Evolutionary conservation across 2,113 vertebrate genomes (phyloP).

Genomic region (Bos indicus): DNA sequence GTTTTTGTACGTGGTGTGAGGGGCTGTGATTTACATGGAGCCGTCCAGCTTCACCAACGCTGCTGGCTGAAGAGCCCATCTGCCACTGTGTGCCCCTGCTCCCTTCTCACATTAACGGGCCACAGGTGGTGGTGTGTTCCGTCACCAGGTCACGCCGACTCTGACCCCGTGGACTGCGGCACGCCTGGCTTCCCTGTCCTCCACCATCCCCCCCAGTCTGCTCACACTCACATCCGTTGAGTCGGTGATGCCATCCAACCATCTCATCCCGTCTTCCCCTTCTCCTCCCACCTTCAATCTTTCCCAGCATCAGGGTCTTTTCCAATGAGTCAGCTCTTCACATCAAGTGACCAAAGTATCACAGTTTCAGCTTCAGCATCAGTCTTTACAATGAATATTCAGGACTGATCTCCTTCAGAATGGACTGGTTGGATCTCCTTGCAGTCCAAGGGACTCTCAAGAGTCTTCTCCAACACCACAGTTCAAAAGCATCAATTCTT

Average conservation of each 20-base stretch:
- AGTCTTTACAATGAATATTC: not conserved
- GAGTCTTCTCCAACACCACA: not conserved
- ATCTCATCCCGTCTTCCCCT: not conserved
- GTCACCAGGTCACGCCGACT: not conserved
- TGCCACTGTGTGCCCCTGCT: accelerated
- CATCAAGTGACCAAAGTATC: not conserved
- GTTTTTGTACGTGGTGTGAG: not conserved
- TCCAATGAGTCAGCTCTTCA: not conserved
- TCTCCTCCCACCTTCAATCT: not conserved
- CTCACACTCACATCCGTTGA: not conserved
- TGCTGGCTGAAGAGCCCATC: not conserved
- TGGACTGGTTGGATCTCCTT: not conserved
- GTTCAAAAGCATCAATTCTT: not conserved
- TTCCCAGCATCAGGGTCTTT: not conserved
- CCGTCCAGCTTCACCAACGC: not conserved
- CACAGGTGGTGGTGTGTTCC: not conserved
- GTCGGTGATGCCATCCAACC: not conserved
- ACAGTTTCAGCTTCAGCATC: not conserved
- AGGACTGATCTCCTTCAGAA: not conserved
- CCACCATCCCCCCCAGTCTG: not conserved
- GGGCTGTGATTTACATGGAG: not conserved
- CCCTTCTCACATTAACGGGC: not conserved
- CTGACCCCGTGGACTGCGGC: not conserved
- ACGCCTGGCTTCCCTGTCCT: not conserved
- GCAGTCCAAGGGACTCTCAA: not conserved